Conservation (phyloP, 2,113 vertebrate genomes). For the Miniopterus natalensis region DNA sequence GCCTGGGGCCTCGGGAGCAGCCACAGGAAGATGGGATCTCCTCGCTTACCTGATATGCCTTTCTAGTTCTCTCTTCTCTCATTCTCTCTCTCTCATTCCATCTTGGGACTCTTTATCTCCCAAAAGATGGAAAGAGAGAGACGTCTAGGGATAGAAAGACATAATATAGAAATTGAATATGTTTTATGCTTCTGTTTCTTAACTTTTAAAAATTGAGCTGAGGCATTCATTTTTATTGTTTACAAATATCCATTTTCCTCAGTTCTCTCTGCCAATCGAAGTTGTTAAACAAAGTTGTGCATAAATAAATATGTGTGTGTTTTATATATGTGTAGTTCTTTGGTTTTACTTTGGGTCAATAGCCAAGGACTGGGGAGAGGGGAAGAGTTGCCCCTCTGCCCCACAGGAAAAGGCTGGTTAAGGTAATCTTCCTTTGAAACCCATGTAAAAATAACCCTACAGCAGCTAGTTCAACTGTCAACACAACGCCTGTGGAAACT, state of each 20-base stretch:
- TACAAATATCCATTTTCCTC: neutral
- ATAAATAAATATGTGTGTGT: neutral
- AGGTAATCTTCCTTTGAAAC: neutral
- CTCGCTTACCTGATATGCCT: neutral
- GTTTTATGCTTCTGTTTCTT: slow-evolving; percentile 18
- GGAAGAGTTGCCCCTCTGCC: neutral
- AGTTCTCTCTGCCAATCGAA: neutral
- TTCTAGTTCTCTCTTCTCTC: neutral
- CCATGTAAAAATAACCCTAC: neutral
- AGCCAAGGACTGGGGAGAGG: neutral
- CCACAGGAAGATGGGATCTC: neutral
- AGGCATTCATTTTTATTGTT: slow-evolving; percentile 13
- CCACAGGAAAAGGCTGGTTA: neutral
- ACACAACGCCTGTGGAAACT: neutral
- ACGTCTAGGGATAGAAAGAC: neutral
- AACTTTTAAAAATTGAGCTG: slow-evolving; percentile 7
- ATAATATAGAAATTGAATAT: neutral
- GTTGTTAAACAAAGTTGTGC: neutral
- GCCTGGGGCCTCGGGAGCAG: neutral
- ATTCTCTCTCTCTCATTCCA: neutral
- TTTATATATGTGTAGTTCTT: neutral
- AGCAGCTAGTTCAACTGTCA: neutral
- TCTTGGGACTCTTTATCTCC: neutral
- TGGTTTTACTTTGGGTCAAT: slow-evolving; percentile 1
- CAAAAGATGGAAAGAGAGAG: slow-evolving; percentile 29